Evolutionary conservation across 2,113 vertebrate species (phyloP).

Genomic region (Prinia subflava): DNA sequence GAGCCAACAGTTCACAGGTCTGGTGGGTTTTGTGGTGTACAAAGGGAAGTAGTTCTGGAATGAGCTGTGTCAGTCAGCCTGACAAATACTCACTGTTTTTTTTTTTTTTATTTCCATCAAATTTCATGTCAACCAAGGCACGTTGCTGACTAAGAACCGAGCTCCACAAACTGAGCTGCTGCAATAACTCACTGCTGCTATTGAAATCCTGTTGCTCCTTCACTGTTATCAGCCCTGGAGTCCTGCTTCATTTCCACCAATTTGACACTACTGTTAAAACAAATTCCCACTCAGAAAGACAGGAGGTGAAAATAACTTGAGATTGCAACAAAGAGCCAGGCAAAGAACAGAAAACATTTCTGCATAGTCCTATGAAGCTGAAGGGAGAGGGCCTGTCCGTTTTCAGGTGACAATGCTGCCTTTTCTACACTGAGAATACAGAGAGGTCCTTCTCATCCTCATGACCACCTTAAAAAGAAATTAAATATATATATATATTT

Average conservation of each 20-base stretch:
- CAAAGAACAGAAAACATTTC: background rate
- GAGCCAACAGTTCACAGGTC: background rate
- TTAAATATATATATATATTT: accelerated
- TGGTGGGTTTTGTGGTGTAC: background rate
- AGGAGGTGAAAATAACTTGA: background rate
- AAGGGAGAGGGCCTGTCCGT: background rate
- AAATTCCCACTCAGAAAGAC: background rate
- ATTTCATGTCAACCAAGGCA: background rate
- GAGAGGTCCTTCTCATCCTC: background rate
- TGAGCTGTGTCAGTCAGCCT: background rate
- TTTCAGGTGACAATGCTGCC: background rate
- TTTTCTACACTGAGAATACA: background rate
- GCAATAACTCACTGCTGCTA: background rate
- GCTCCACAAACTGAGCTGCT: background rate
- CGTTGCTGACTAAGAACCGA: background rate
- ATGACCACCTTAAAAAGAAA: background rate
- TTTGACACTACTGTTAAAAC: background rate
- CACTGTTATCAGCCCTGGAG: background rate
- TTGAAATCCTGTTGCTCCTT: background rate
- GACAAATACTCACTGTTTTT: background rate
- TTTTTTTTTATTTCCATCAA: background rate
- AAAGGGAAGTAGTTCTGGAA: too few relatives aligned
- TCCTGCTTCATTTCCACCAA: background rate
- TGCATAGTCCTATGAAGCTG: background rate
- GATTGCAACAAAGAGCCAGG: background rate